Evolutionary conservation across 2,113 vertebrate genomes (phyloP), one percentile per base, ranked within the genome.

Genomic region (Lophotis ruficrista): DNA sequence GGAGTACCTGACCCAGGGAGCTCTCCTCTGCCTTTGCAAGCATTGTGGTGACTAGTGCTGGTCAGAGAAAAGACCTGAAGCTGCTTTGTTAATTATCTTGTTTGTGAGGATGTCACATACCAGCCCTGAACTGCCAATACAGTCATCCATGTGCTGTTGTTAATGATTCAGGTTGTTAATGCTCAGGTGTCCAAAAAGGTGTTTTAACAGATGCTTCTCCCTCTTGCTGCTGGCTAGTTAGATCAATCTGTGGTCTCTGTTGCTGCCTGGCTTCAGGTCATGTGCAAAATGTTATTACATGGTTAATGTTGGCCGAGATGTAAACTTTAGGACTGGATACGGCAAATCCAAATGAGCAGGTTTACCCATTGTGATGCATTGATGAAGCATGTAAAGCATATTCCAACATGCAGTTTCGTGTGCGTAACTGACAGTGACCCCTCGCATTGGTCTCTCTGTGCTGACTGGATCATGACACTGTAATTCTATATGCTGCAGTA

Each of bases 341-440:
- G 33, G 77, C 64, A 97, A 95, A 81, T 30, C 45, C 62, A 62
- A 72, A 94, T 5, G 64, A 94, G 65, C 10, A 65, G 70, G 45
- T 89, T 97, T 88, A 94, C 88, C 60, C 61, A 89, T 83, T 87
- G 87, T 80, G 69, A 78, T 93, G 90, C 84, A 93, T 87, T 96
- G 83, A 84, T 96, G 76, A 84, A 91, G 65, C 75, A 61, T 72
- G 88, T 56, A 93, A 91, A 95, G 84, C 89, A 62, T 47, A 97
- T 92, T 70, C 66, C 61, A 94, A 95, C 84, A 92, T 43, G 87
- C 87, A 93, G 88, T 95, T 91, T 96, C 56, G 54, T 19, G 8
- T 22, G 23, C 43, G 50, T 83, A 93, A 95, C 89, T 95, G 96
- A 93, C 33, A 90, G 62, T 33, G 88, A 97, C 95, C 93, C 97